These are phyloP conservation scores for Otis tarda DNA, from an alignment of 2,113 vertebrate species.

Conservation along the genomic window DNA sequence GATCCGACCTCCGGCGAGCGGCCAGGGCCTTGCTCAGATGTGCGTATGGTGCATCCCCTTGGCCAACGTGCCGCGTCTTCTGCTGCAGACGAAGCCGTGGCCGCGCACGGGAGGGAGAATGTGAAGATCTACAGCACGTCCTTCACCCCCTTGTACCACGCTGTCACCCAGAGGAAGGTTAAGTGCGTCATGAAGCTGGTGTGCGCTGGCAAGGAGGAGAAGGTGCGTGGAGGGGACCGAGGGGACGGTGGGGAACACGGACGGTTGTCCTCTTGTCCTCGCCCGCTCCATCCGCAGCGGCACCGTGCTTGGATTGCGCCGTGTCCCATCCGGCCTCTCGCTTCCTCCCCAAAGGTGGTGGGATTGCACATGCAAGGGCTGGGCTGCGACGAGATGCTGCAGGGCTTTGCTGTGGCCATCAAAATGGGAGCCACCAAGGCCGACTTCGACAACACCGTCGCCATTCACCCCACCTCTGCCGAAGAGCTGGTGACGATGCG, in stretches of 20 bases:
- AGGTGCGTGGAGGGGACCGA: not conserved
- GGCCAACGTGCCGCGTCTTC: fast-evolving
- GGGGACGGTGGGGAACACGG: fast-evolving
- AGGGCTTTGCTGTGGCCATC: constrained; percentile 60
- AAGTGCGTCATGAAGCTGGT: constrained; percentile 63
- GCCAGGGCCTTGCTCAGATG: not conserved
- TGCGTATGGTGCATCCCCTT: fast-evolving
- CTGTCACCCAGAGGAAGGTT: constrained; percentile 40
- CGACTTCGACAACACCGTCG: constrained; percentile 32
- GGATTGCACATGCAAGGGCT: constrained; percentile 62
- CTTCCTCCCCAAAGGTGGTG: constrained; percentile 16
- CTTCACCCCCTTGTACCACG: constrained; percentile 39
- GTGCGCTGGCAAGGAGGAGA: constrained; percentile 39
- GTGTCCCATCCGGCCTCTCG: fast-evolving
- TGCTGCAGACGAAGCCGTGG: constrained; percentile 35
- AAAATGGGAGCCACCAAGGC: constrained; percentile 66
- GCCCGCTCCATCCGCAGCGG: too few relatives aligned
- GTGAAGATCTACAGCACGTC: constrained; percentile 46
- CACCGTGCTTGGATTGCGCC: too few relatives aligned
- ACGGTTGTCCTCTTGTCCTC: not conserved
- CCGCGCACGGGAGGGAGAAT: not conserved
- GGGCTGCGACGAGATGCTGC: constrained; percentile 44
- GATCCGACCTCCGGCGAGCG: fast-evolving
- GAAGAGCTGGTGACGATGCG: constrained; percentile 61
- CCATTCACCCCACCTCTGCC: constrained; percentile 56